Conservation (phyloP, 2,797 vertebrate genomes). For the Todus mexicanus region DNA sequence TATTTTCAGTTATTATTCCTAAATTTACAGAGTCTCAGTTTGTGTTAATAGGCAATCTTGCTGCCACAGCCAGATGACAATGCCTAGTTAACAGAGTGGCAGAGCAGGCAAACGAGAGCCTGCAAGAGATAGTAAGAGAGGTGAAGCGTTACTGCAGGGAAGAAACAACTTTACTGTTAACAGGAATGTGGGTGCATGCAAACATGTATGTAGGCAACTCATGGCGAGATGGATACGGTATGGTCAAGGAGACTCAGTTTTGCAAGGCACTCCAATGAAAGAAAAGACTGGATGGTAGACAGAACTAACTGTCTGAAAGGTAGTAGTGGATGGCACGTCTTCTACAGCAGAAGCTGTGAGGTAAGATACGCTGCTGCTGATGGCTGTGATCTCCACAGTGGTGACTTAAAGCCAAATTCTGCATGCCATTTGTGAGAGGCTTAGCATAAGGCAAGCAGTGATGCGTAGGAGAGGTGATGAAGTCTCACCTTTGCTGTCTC, state of each 20-base stretch:
- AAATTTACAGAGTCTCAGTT: neutral
- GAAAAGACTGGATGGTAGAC: neutral
- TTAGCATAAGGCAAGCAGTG: neutral
- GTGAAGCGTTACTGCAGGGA: neutral
- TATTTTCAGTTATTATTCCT: neutral
- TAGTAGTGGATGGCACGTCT: neutral
- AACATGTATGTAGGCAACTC: neutral
- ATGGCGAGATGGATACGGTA: neutral
- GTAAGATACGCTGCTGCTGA: neutral
- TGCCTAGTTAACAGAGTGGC: neutral
- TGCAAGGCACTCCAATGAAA: neutral
- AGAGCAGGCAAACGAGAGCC: neutral
- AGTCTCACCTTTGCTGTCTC: neutral
- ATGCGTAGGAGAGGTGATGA: neutral
- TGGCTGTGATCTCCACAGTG: neutral
- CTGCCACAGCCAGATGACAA: neutral
- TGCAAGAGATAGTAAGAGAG: neutral
- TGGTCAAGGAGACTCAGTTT: neutral
- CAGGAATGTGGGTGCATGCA: rapidly evolving
- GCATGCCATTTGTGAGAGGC: neutral
- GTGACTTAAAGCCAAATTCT: neutral
- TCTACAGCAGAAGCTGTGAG: neutral
- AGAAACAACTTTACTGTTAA: neutral
- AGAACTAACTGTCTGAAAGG: neutral
- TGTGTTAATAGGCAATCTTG: neutral